phyloP scores from a whole-genome alignment of 1,140 invertebrate species.

The Heliconius himera region DNA sequence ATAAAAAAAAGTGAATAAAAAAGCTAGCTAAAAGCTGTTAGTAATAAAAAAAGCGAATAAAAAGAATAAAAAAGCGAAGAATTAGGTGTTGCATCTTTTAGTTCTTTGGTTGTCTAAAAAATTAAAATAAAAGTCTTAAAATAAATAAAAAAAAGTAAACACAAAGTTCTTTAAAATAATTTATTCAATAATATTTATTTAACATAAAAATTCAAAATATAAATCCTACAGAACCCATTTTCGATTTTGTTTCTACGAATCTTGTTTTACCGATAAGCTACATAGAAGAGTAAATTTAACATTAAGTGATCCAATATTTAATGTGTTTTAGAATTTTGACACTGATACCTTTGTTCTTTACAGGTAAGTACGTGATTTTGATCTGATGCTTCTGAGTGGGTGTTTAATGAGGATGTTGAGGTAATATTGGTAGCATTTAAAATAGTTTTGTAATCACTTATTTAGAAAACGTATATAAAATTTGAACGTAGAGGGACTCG shows the following conservation, averaged over 20 bases:
- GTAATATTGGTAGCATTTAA: slow-evolving; percentile 2
- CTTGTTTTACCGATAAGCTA: slow-evolving; percentile 59
- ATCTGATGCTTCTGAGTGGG: slow-evolving; percentile 18
- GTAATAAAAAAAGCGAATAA: too few relatives aligned
- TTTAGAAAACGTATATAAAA: too few relatives aligned
- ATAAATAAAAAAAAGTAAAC: too few relatives aligned
- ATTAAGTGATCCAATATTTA: slow-evolving; percentile 45
- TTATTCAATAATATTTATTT: too few relatives aligned
- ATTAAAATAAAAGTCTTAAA: too few relatives aligned
- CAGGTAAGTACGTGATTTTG: slow-evolving; percentile 43
- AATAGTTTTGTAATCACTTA: neutral
- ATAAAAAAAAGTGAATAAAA: too few relatives aligned
- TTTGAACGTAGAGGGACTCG: too few relatives aligned
- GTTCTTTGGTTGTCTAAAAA: neutral
- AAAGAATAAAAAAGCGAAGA: neutral
- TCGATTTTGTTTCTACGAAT: too few relatives aligned
- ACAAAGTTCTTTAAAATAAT: too few relatives aligned
- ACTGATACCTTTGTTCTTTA: slow-evolving; percentile 50
- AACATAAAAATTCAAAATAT: neutral
- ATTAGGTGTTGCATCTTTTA: neutral
- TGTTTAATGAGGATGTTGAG: neutral
- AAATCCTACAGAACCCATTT: neutral
- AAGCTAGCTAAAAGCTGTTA: too few relatives aligned
- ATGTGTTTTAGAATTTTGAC: slow-evolving; percentile 49
- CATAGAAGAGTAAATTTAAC: slow-evolving; percentile 52